These are phyloP conservation scores for Dasyurus viverrinus DNA, from an alignment of 2,113 vertebrate species.

Conservation along the genomic window DNA sequence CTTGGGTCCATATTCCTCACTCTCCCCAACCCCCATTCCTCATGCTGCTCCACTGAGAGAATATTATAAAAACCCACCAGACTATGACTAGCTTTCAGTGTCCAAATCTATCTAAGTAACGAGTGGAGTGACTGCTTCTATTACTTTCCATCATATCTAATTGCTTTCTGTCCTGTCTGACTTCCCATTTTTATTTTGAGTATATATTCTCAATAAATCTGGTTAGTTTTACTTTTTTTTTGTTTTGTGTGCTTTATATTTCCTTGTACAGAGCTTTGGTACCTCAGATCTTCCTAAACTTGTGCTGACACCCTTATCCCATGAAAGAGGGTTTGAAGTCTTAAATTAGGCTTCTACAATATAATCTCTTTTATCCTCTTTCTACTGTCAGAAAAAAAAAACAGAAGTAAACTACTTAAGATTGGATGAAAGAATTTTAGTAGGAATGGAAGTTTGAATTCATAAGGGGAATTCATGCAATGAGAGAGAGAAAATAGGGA, in stretches of 20 bases:
- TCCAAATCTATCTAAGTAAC: not conserved
- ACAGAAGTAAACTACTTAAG: not conserved
- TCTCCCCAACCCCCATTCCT: not conserved
- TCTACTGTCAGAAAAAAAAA: not conserved
- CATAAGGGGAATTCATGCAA: not conserved
- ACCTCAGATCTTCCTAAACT: not conserved
- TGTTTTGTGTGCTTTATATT: not conserved
- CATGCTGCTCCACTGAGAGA: not conserved
- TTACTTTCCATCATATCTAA: not conserved
- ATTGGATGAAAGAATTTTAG: not conserved
- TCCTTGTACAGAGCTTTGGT: not conserved
- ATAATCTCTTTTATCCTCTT: not conserved
- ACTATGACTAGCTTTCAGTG: not conserved
- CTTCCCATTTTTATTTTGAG: not conserved
- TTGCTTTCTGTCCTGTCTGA: not conserved
- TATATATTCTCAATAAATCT: not conserved
- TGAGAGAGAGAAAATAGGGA: not conserved
- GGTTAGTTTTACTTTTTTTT: not conserved
- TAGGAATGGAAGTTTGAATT: not conserved
- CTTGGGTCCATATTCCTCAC: not conserved
- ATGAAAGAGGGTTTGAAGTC: not conserved
- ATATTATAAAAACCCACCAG: not conserved
- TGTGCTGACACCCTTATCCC: not conserved
- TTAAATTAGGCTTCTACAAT: not conserved
- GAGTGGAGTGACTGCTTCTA: not conserved